phyloP scores from a whole-genome alignment of 2,797 vertebrate species.

The Mus minutoides region DNA sequence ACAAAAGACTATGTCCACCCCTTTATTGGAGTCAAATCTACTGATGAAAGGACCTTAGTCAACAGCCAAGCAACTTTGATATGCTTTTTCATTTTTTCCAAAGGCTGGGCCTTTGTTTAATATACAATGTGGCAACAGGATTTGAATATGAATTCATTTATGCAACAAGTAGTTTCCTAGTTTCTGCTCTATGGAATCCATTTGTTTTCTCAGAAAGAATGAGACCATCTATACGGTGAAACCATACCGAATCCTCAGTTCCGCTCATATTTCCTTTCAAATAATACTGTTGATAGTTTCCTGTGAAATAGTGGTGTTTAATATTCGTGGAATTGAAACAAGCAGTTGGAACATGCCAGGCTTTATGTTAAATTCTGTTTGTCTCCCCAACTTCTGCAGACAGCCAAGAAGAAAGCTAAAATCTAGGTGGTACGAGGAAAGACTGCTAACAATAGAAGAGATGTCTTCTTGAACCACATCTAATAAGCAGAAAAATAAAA shows the following conservation, averaged over 20 bases:
- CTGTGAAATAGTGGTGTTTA: not conserved
- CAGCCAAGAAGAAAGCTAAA: conserved; percentile 47
- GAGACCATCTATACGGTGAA: not conserved
- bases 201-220: conserved; percentile 7
- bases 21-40: not conserved
- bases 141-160: not conserved
- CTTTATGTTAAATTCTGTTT: not conserved
- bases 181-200: not conserved
- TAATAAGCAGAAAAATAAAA: conserved; percentile 59
- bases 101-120: not conserved
- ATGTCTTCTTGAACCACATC: conserved; percentile 49
- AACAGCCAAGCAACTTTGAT: not conserved
- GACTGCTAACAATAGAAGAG: not conserved
- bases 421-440: not conserved
- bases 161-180: not conserved
- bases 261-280: not conserved
- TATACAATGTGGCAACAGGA: not conserved
- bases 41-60: not conserved
- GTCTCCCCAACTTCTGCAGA: conserved; percentile 43
- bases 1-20: not conserved
- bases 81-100: conserved; percentile 13
- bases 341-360: not conserved
- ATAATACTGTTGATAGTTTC: not conserved
- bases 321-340: not conserved
- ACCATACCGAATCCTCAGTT: not conserved